These are phyloP conservation scores for Larimichthys polyactis DNA, from an alignment of 2,113 vertebrate genomes.

Conservation along the genomic window DNA sequence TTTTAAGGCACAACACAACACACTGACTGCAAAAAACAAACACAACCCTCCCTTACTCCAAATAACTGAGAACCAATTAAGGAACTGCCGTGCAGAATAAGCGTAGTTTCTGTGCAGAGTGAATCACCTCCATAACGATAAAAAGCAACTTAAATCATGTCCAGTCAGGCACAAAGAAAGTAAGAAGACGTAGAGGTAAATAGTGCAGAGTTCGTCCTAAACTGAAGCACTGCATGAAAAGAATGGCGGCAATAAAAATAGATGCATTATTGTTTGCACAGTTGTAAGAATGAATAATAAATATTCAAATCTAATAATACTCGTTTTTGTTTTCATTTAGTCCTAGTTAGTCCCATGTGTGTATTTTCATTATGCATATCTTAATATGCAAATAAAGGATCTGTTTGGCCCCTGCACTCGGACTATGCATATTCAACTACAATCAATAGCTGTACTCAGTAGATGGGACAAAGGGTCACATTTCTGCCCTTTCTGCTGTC, in stretches of 20 bases:
- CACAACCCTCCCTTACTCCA: slow-evolving; percentile 14
- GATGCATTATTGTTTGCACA: background rate
- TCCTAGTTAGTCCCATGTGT: background rate
- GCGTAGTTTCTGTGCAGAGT: slow-evolving; percentile 14
- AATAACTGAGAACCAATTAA: slow-evolving; percentile 58
- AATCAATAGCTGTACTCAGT: slow-evolving; percentile 2
- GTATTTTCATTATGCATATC: background rate
- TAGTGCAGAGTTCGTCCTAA: background rate
- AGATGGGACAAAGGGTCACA: background rate
- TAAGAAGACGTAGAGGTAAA: background rate
- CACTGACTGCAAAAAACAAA: slow-evolving; percentile 19
- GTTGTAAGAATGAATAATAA: background rate
- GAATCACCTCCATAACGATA: slow-evolving; percentile 26
- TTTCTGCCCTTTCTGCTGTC: slow-evolving; percentile 12
- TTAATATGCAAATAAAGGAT: slow-evolving; percentile 3
- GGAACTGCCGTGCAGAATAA: background rate
- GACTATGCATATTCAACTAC: slow-evolving; percentile 17
- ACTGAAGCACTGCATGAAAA: background rate
- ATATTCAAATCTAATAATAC: background rate
- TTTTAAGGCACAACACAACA: slow-evolving; percentile 18
- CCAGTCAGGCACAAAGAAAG: slow-evolving; percentile 26
- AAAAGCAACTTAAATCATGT: slow-evolving; percentile 42
- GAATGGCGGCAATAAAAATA: background rate
- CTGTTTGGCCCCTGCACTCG: background rate
- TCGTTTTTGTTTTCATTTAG: background rate